Evolutionary conservation across 2,888 invertebrate genomes (phyloP), one percentile per base, ranked within the genome.

Genomic region (Machimus atricapillus): DNA sequence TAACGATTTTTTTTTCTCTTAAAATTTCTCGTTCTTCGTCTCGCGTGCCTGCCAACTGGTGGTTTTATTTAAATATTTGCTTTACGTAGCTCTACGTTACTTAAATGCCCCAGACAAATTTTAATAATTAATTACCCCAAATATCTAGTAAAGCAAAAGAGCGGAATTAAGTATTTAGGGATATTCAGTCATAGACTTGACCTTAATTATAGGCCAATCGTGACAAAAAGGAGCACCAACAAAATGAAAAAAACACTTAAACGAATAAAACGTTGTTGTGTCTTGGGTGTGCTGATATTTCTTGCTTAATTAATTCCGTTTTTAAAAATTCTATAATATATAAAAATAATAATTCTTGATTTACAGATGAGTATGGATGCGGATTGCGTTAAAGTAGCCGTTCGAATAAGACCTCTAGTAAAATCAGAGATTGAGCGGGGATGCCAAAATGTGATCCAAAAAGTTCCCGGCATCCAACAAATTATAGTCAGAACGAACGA

Each of bases 401-500:
- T 98, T 0, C 93, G 98, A 73, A 95, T 97, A 34, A 94, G 98
- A 85, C 98, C 98, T 0, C 92, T 98, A 86, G 95, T 97, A 77
- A 93, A 93, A 56, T 95, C 93, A 37, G 98, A 98, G 92, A 91
- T 94, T 0, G 94, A 94, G 0, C 94, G 95, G 90, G 97, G 97
- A 0, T 97, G 97, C 90, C 94, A 95, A 87, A 94, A 94, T 87
- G 96, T 97, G 88, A 93, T 98, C 9, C 94, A 95, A 31, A 95
- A 95, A 1, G 93, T 95, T 1, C 91, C 94, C 0, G 94, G 94
- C 0, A 93, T 94, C 87, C 94, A 95, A 0, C 97, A 97, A 92
- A 94, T 97, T 1, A 93, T 95, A 85, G 94, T 97, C 0, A 92
- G 92, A 87, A 94, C 94, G 83, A 95, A 96, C 79, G 94, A 96